phyloP scores from a whole-genome alignment of 2,113 vertebrate genomes.

The Corapipo altera region DNA sequence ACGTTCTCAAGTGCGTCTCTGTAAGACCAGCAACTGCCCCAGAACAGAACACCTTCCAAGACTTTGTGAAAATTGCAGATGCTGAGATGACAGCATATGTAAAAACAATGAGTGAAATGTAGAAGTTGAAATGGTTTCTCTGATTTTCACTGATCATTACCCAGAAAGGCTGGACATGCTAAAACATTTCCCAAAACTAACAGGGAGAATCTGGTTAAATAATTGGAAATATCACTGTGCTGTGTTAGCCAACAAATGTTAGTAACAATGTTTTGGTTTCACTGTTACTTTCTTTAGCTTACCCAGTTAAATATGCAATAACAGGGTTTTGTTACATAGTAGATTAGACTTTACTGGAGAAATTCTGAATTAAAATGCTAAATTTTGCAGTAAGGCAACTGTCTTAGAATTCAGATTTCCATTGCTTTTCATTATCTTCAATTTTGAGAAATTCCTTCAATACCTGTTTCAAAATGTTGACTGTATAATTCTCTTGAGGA shows the following conservation, averaged over 20 bases:
- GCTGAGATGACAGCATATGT: constrained; percentile 81
- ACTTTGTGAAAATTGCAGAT: constrained; percentile 82
- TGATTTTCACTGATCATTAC: not conserved
- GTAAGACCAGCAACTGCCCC: constrained; percentile 81
- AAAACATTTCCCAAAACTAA: not conserved
- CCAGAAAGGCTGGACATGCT: not conserved
- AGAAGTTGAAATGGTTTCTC: not conserved
- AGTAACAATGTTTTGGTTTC: not conserved
- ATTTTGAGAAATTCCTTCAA: not conserved
- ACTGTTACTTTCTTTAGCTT: not conserved
- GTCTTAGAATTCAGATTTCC: not conserved
- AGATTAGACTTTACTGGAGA: not conserved
- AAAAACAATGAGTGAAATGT: constrained; percentile 81
- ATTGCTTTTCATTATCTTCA: not conserved
- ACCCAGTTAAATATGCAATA: not conserved
- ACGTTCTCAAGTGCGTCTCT: constrained; percentile 87
- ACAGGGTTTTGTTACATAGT: not conserved
- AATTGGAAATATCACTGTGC: not conserved
- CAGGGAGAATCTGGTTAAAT: not conserved
- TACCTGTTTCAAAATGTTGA: not conserved
- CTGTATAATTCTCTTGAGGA: not conserved
- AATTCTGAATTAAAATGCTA: not conserved
- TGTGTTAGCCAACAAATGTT: not conserved
- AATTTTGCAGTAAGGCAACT: not conserved
- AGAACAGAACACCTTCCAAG: constrained; percentile 85